Evolutionary conservation across 2,888 invertebrate species (phyloP).

Genomic region (Mimumesa dahlbomi): DNA sequence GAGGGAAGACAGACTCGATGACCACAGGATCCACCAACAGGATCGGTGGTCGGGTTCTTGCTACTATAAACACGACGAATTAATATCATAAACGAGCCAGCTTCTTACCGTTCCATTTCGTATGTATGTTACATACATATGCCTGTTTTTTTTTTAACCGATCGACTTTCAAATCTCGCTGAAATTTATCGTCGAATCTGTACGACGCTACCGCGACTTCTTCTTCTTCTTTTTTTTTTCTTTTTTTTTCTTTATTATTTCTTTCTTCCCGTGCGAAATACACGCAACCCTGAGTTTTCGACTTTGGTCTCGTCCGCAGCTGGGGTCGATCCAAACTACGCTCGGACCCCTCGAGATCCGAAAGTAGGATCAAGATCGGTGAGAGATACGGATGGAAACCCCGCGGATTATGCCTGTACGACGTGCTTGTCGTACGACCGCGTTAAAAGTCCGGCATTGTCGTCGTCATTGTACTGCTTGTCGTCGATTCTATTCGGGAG

Average conservation of each 20-base stretch:
- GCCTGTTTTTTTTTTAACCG: background rate
- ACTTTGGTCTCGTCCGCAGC: constrained; percentile 45
- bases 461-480: constrained; percentile 66
- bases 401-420: constrained; percentile 72
- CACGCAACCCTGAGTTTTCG: background rate
- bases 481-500: constrained; percentile 61
- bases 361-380: constrained; percentile 69
- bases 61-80: constrained; percentile 55
- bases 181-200: constrained; percentile 28
- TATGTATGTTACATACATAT: too few relatives aligned
- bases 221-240: too few relatives aligned
- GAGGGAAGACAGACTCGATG: constrained; percentile 14
- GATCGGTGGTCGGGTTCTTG: constrained; percentile 44
- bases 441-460: constrained; percentile 74
- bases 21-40: constrained; percentile 15
- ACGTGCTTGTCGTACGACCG: constrained; percentile 63
- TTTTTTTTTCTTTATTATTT: too few relatives aligned
- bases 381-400: constrained; percentile 69
- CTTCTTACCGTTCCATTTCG: too few relatives aligned
- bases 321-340: constrained; percentile 68
- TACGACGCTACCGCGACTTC: background rate
- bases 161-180: constrained; percentile 48
- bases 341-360: constrained; percentile 62
- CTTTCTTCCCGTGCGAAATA: constrained; percentile 1
- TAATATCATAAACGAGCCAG: constrained; percentile 55